A percentile compares a stretch with the other conserved stretches of the same genome.
Conservation (phyloP, 2,888 invertebrate species). For the Heliconius aoede region DNA sequence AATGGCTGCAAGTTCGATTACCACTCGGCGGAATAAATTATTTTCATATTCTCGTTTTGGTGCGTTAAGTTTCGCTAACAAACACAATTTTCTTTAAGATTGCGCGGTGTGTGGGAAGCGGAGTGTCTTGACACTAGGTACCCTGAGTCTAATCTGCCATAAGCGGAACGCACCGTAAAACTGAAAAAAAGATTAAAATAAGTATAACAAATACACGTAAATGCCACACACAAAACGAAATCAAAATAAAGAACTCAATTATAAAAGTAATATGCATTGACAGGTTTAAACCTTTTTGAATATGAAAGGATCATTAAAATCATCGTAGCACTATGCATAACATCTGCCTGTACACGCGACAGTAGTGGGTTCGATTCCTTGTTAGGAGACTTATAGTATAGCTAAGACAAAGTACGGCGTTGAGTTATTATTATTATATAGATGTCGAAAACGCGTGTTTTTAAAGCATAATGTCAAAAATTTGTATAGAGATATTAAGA, state of each 20-base stretch:
- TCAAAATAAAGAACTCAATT: slow-evolving; percentile 45
- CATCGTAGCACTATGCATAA: too few species aligned
- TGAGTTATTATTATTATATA: too few species aligned
- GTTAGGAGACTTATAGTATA: background rate
- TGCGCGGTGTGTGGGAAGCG: too few species aligned
- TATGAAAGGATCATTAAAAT: slow-evolving; percentile 45
- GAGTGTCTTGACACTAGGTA: background rate
- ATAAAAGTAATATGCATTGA: slow-evolving; percentile 57
- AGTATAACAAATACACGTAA: slow-evolving; percentile 14
- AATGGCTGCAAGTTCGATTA: background rate
- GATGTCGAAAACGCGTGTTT: background rate
- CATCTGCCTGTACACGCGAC: background rate
- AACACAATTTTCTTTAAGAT: too few species aligned
- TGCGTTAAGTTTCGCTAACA: background rate
- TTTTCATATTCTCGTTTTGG: background rate
- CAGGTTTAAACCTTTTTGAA: slow-evolving; percentile 54
- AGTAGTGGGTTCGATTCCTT: background rate
- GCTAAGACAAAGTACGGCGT: background rate
- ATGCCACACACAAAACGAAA: slow-evolving; percentile 46
- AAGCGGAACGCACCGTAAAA: background rate
- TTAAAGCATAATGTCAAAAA: slow-evolving; percentile 34
- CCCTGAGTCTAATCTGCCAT: background rate
- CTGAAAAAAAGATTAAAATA: background rate
- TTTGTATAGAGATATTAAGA: slow-evolving; percentile 25
- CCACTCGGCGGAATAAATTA: background rate